Evolutionary conservation across 2,888 invertebrate genomes (phyloP).

Genomic region (Micropterix aruncella): DNA sequence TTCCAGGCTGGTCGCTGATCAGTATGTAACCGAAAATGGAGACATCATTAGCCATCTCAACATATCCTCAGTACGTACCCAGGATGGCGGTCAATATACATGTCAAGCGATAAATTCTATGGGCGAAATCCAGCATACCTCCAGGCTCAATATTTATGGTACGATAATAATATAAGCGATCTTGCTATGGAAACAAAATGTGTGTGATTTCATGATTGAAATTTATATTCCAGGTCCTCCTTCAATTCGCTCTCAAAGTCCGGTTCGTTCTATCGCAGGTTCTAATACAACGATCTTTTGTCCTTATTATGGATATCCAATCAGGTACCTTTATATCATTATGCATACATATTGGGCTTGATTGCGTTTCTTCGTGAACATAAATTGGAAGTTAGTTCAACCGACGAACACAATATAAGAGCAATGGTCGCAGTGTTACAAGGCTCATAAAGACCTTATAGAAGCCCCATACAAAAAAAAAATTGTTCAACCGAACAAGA

Average conservation of each 20-base stretch:
- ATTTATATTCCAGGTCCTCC: constrained; percentile 42
- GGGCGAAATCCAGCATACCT: constrained; percentile 55
- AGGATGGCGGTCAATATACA: constrained; percentile 73
- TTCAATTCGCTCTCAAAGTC: constrained; percentile 55
- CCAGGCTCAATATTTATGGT: constrained; percentile 69
- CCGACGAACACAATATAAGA: too few relatives aligned
- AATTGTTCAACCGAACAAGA: too few relatives aligned
- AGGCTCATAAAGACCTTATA: too few relatives aligned
- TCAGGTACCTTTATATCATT: constrained; percentile 36
- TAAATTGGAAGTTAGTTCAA: too few relatives aligned
- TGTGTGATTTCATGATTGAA: constrained; percentile 1
- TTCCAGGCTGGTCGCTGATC: constrained; percentile 51
- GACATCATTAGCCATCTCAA: constrained; percentile 71
- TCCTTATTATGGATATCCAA: constrained; percentile 79
- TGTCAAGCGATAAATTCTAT: constrained; percentile 61
- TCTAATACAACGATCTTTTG: constrained; percentile 64
- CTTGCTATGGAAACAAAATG: constrained; percentile 3
- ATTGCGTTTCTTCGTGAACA: too few relatives aligned
- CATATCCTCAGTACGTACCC: constrained; percentile 53
- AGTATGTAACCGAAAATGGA: constrained; percentile 59
- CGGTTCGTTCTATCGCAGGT: constrained; percentile 67
- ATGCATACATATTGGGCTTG: too few relatives aligned
- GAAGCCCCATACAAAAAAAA: too few relatives aligned
- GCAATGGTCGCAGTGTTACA: too few relatives aligned
- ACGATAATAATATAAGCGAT: constrained; percentile 17